Conservation (phyloP, 2,888 invertebrate species). For the Euphydryas editha region DNA sequence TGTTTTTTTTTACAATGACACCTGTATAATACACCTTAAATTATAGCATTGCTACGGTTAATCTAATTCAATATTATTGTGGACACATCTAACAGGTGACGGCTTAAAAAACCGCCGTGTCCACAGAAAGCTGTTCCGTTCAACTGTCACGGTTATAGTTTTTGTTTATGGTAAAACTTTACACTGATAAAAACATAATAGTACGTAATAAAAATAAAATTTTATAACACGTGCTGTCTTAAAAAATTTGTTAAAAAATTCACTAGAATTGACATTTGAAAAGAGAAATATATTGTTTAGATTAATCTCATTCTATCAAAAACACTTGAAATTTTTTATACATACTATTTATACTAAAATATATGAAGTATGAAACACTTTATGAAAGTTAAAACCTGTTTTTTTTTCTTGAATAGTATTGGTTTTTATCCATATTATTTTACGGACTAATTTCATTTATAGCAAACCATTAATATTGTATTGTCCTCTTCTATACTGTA, state of each 20-base stretch:
- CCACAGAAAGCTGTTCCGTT: conserved; percentile 71
- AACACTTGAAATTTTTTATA: no score
- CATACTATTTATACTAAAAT: no score
- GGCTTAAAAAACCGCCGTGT: conserved; percentile 69
- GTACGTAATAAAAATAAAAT: conserved; percentile 22
- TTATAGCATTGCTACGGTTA: conserved; percentile 35
- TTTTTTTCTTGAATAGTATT: no score
- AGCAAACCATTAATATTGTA: no score
- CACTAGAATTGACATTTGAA: no score
- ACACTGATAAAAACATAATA: conserved; percentile 51
- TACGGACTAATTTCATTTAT: no score
- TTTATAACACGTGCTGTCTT: not conserved
- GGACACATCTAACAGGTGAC: conserved; percentile 67
- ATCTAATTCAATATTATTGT: conserved; percentile 43
- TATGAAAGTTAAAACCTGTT: no score
- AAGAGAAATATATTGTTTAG: no score
- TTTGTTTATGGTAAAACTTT: conserved; percentile 59
- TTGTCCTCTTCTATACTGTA: no score
- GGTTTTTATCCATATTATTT: no score
- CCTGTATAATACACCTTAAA: conserved; percentile 36
- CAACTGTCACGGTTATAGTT: conserved; percentile 77
- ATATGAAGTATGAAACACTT: no score
- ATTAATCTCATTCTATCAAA: no score
- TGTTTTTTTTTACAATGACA: conserved; percentile 24
- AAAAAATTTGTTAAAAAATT: not conserved